Evolutionary conservation across 2,113 vertebrate genomes (phyloP), one percentile per base, ranked within the genome.

Genomic region (Urocitellus parryii): DNA sequence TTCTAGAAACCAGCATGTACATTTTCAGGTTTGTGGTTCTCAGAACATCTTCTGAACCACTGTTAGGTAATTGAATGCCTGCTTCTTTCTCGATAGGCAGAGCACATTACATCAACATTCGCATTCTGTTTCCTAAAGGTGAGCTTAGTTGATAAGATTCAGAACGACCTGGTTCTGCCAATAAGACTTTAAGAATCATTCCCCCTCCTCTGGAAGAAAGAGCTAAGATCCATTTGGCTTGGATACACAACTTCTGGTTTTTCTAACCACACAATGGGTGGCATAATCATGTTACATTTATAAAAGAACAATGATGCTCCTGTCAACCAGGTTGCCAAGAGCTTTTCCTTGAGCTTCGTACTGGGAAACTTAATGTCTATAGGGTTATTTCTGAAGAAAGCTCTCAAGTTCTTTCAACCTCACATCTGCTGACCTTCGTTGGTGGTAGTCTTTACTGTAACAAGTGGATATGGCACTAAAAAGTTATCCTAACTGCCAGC

Each of bases 361-460:
- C 48, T 86, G 76, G 67, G 88, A 81, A 87, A 70, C 42, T 73
- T 53, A 61, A 37, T 94, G 65, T 61, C 61, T n/a, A 27, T 16
- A 80, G 77, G 51, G 39, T 77, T 91, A 84, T 88, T 97, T 90
- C 82, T 56, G 76, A 88, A 96, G 48, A 94, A 88, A 79, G 32
- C 22, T 73, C 74, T 70, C 68, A 45, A 37, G 6, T 72, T 32
- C 68, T 82, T 94, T 91, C 34, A 81, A 12, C 22, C 34, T 10
- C 5, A 13, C 14, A 20, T 72, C 25, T 79, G 34, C 70, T 42
- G 34, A 58, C 10, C 3, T 20, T 29, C 20, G 67, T 29, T 14
- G 9, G 8, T 37, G 4, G 45, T 51, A 27, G 24, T 82, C 9
- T 87, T 73, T 29, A 68, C 29, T 34, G 39, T 77, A 68, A 73